Conservation (phyloP, 1,140 invertebrate genomes). For the Olivierus martensii region DNA sequence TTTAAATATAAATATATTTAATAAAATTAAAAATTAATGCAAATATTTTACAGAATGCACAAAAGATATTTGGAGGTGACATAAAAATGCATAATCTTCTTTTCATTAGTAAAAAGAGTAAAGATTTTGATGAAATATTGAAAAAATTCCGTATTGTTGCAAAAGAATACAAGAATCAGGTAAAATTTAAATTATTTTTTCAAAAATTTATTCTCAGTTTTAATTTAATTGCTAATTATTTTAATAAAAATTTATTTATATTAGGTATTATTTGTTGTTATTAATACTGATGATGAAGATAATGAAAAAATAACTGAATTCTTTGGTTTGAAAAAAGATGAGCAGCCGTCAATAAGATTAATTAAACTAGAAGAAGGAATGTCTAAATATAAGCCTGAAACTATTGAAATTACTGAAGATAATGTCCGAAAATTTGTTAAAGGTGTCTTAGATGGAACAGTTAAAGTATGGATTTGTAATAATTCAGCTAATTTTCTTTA, state of each 20-base stretch:
- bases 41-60: constrained; percentile 58
- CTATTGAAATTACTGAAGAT: constrained; percentile 54
- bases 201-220: too few relatives aligned
- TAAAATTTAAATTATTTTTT: too few relatives aligned
- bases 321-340: constrained; percentile 92
- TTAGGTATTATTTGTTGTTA: constrained; percentile 82
- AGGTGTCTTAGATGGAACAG: constrained; percentile 74
- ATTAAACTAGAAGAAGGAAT: constrained; percentile 95
- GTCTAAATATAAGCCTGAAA: constrained; percentile 89
- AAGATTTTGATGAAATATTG: constrained; percentile 61
- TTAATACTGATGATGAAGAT: constrained; percentile 89
- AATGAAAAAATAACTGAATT: constrained; percentile 95
- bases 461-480: constrained; percentile 45
- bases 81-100: constrained; percentile 91
- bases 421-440: constrained; percentile 70
- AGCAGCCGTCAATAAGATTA: constrained; percentile 80
- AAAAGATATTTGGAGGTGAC: constrained; percentile 95
- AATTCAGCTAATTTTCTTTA: background rate
- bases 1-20: too few relatives aligned
- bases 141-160: constrained; percentile 64
- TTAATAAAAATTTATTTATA: too few relatives aligned
- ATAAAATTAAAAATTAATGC: too few relatives aligned
- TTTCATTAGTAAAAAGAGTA: constrained; percentile 76
- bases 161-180: constrained; percentile 62
- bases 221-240: too few relatives aligned